Conservation (phyloP, 2,888 invertebrate species). For the Protodeltote pygarga region DNA sequence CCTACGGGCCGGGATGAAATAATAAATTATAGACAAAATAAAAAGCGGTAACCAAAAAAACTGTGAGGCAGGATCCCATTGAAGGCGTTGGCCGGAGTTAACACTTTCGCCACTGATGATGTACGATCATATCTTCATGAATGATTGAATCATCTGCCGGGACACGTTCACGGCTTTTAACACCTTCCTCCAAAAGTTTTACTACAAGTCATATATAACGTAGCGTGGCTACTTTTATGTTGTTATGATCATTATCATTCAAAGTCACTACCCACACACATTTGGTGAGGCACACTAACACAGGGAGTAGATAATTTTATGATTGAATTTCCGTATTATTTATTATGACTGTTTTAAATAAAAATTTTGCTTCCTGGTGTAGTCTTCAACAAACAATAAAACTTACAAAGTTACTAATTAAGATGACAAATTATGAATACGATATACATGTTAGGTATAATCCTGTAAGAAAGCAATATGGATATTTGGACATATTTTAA, state of each 20-base stretch:
- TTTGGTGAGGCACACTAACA: conserved; percentile 56
- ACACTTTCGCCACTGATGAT: conserved; percentile 84
- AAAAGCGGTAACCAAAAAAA: conserved; percentile 68
- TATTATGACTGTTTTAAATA: conserved; percentile 39
- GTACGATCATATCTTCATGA: conserved; percentile 84
- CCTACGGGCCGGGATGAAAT: conserved; percentile 59
- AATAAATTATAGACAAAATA: conserved; percentile 71
- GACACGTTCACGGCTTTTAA: conserved; percentile 85
- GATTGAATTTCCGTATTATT: conserved; percentile 53
- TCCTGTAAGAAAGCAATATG: conserved; percentile 43
- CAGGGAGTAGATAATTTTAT: conserved; percentile 54
- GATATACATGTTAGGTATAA: conserved; percentile 33
- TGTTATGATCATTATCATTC: conserved; percentile 85
- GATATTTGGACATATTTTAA: conserved; percentile 59
- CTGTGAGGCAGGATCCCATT: conserved; percentile 66
- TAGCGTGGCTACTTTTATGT: conserved; percentile 81
- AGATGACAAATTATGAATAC: conserved; percentile 12
- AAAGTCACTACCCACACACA: conserved; percentile 80
- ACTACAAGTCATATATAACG: conserved; percentile 83
- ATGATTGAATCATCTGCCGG: conserved; percentile 84
- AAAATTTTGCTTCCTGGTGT: conserved; percentile 6
- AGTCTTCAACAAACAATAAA: conserved; percentile 11
- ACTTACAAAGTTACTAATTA: conserved; percentile 13
- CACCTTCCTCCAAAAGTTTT: conserved; percentile 85
- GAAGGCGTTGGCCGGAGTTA: conserved; percentile 69